Percentiles rank a stretch among this genome's conserved stretches.
Evolutionary conservation across 2,888 invertebrate species (phyloP).

Genomic region (Eupithecia exiguata): DNA sequence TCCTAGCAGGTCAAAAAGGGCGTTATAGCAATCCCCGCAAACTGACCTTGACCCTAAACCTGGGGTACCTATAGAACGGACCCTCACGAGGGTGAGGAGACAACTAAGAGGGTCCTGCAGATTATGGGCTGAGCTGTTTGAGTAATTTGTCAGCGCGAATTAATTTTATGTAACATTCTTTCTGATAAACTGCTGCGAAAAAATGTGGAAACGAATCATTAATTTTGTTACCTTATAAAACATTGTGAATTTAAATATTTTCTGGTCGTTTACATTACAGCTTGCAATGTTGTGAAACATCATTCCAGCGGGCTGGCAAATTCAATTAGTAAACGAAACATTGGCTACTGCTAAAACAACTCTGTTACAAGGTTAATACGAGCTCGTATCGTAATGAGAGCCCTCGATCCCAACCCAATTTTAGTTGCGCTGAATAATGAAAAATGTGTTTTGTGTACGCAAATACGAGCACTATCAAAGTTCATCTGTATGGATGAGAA

Average conservation of each 20-base stretch:
- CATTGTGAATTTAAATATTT: no score
- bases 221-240: not conserved
- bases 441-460: conserved; percentile 17
- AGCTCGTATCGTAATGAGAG: conserved; percentile 20
- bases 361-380: conserved; percentile 9
- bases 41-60: conserved; percentile 36
- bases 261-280: not conserved
- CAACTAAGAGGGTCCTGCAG: not conserved
- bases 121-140: conserved; percentile 10
- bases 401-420: conserved; percentile 28
- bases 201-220: not conserved
- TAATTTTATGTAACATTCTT: conserved; percentile 3
- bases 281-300: not conserved
- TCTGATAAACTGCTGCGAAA: not conserved
- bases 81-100: conserved; percentile 1
- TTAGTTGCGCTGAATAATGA: conserved; percentile 24
- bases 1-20: not conserved
- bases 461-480: conserved; percentile 14
- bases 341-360: not conserved
- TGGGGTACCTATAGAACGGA: not conserved
- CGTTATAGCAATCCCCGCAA: conserved; percentile 12
- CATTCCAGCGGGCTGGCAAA: not conserved
- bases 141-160: conserved; percentile 6
- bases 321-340: conserved; percentile 7
- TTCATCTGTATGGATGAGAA: conserved; percentile 21